Conservation (phyloP, 2,113 vertebrate genomes). For the Rhinolophus sinicus region DNA sequence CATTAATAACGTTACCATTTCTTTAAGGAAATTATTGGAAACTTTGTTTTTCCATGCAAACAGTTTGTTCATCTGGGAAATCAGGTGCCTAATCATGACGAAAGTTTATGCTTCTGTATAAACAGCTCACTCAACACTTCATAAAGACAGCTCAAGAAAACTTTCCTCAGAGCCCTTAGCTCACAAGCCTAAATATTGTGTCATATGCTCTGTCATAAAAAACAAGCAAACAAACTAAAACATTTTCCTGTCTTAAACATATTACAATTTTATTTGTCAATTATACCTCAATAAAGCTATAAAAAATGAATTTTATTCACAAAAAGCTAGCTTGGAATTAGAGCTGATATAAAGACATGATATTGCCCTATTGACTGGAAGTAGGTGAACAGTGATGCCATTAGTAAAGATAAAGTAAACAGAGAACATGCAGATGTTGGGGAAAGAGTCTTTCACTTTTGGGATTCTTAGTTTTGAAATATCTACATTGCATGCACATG, state of each 20-base stretch:
- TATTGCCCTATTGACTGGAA: neutral
- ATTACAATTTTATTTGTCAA: neutral
- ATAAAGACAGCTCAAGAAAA: neutral
- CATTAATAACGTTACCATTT: neutral
- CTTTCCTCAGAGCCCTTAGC: neutral
- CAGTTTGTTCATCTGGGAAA: neutral
- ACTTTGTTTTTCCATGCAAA: neutral
- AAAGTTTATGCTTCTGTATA: neutral
- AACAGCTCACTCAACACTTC: neutral
- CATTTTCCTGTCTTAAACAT: neutral
- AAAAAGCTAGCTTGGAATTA: neutral
- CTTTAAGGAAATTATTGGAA: neutral
- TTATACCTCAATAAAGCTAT: neutral
- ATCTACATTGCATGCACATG: neutral
- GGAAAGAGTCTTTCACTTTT: neutral
- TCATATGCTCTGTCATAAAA: neutral
- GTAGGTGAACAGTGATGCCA: neutral
- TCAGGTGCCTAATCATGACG: neutral
- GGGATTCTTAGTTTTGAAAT: neutral
- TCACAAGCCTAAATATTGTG: neutral
- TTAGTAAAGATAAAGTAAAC: neutral
- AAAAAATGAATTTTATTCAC: neutral
- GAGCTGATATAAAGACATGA: neutral
- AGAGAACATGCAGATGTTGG: neutral
- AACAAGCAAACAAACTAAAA: rapidly evolving